Evolutionary conservation across 2,888 invertebrate genomes (phyloP), one percentile per base, ranked within the genome.

Genomic region (Platycheirus albimanus): DNA sequence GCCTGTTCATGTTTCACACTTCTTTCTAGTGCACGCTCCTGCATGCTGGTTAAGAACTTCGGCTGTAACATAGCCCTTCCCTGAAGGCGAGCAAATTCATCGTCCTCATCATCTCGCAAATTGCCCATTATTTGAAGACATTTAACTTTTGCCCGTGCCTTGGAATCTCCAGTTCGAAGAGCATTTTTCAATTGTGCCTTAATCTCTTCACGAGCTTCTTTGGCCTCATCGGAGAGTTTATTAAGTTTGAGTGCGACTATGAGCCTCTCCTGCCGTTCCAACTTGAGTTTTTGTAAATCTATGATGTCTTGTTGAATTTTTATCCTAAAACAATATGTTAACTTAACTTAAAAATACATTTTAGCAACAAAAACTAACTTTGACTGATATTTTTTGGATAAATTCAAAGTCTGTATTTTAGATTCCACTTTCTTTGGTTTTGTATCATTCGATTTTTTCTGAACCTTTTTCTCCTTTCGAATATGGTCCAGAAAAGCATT

Each of bases 231-330:
- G 49, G 93, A 91, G 24, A 95, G 92, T 89, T 94, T 94, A 72
- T 94, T 94, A 63, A 95, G 90, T 87, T 94, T 95, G 0, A 96
- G 89, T 87, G 95, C 94, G 88, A 95, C 93, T 72, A 96, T 96
- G n/a, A 95, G 88, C 86, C 93, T 93, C 85, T 93, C 94, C 88
- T 96, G 95, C 76, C 95, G 93, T 75, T 94, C 93, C 75, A 96
- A 88, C 90, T 95, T 95, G 1, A 92, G 90, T 88, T 93, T 94
- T 88, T 96, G 95, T 28, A 94, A 89, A 28, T 95, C 94, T 75
- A 96, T 96, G 47, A 95, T 94, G 85, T 93, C 93, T 87, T 94
- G 94, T 88, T 96, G 96, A 8, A 94, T 92, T 89, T 93, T 93
- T 79, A 93, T 94, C 86, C 95, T 93, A 85, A 77, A 89, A 70